Conservation (phyloP, 2,797 vertebrate species). For the Chromobotia macracanthus region DNA sequence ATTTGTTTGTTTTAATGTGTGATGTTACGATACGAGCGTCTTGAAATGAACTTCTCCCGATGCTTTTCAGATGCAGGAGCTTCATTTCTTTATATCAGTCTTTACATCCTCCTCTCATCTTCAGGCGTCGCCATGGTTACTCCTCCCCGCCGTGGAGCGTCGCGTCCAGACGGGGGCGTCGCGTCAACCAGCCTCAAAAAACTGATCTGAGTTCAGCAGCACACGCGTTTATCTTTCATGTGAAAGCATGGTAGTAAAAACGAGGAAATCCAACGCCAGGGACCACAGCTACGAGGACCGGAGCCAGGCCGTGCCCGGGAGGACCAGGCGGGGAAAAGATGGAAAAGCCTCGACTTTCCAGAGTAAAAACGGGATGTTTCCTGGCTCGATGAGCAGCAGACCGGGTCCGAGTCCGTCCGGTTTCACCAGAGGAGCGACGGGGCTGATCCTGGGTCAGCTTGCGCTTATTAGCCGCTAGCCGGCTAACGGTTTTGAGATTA, state of each 20-base stretch:
- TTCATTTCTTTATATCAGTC: too few relatives aligned
- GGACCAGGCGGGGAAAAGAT: slow-evolving; percentile 69
- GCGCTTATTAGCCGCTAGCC: slow-evolving; percentile 48
- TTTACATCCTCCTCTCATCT: too few relatives aligned
- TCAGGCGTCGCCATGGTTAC: too few relatives aligned
- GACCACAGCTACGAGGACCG: slow-evolving; percentile 68
- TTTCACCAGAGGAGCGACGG: slow-evolving; percentile 61
- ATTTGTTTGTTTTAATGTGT: too few relatives aligned
- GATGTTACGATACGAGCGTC: too few relatives aligned
- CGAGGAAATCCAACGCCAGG: slow-evolving; percentile 69
- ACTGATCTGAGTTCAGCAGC: too few relatives aligned
- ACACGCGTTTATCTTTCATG: too few relatives aligned
- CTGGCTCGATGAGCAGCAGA: slow-evolving; percentile 63
- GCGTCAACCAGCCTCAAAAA: too few relatives aligned
- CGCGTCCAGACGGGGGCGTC: too few relatives aligned
- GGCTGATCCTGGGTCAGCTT: slow-evolving; percentile 74
- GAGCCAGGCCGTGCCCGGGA: slow-evolving; percentile 67
- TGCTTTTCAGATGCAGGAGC: too few relatives aligned
- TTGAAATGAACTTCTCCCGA: too few relatives aligned
- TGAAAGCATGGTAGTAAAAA: slow-evolving; percentile 80
- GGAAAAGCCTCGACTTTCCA: slow-evolving; percentile 61
- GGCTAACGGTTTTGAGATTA: slow-evolving; percentile 33
- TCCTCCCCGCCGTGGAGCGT: too few relatives aligned
- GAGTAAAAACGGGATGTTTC: slow-evolving; percentile 58
- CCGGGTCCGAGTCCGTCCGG: slow-evolving; percentile 69